These are phyloP conservation scores for Melanaphis sacchari DNA, from an alignment of 1,140 invertebrate species.

Conservation along the genomic window DNA sequence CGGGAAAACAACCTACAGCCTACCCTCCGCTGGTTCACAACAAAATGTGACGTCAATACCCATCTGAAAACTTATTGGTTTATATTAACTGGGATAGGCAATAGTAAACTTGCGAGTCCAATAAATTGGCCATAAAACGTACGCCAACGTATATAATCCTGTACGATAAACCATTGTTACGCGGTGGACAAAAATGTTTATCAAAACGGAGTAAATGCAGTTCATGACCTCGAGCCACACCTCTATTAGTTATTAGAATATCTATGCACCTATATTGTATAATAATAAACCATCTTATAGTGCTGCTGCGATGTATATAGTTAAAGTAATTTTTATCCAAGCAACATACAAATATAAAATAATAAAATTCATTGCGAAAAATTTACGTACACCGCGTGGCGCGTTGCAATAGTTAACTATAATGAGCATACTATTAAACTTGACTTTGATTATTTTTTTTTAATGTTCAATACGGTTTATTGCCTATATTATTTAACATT, in stretches of 20 bases:
- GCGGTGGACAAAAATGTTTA: background rate
- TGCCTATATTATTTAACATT: background rate
- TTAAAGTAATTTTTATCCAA: background rate
- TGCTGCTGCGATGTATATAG: background rate
- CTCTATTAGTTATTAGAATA: background rate
- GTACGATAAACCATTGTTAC: background rate
- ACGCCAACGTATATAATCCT: conserved; percentile 8
- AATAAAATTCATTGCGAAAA: background rate
- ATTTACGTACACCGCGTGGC: background rate
- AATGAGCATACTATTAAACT: background rate
- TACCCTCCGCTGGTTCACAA: background rate
- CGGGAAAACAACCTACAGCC: background rate
- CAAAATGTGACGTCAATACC: background rate
- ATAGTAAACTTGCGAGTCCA: conserved; percentile 23
- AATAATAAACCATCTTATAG: background rate
- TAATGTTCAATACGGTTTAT: background rate
- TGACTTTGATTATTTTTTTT: background rate
- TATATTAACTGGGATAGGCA: conserved; percentile 4
- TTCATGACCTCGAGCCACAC: background rate
- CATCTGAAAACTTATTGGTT: conserved; percentile 35
- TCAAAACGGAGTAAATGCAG: background rate
- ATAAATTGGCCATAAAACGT: conserved; percentile 40
- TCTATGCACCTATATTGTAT: background rate
- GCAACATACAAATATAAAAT: background rate
- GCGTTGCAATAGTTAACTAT: background rate